Base-by-base conservation (phyloP, 1,140 invertebrate species). In the Calephelis nemesis region DNA sequence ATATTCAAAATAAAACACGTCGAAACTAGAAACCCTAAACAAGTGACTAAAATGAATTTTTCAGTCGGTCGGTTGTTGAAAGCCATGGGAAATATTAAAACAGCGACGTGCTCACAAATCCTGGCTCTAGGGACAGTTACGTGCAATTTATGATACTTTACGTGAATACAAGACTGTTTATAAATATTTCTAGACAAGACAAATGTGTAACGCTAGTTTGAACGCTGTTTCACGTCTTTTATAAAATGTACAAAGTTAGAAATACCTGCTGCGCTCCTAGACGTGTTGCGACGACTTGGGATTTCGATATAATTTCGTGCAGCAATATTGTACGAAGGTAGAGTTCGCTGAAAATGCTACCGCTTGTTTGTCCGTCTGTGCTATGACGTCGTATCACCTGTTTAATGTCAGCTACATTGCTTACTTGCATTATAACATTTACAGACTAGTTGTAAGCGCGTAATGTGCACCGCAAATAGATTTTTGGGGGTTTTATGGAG, bases 151-250 rank as follows among this genome's bases (percentile, higher is more conserved):
- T 60, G 54, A 30, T 60, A 40, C 54, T 60, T 60, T n/a, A 60
- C 39, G 54, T 60, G 54, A 60, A 60, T 60, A 60, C 54, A 40
- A 60, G 54, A 60, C 54, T 60, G 54, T 60, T 60, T 60, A 60
- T 60, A 60, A 60, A 60, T 40, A 60, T 60, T 60, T 60, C 54
- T 60, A 60, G 54, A 60, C 54, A 60, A 60, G 54, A 60, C 54
- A 60, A 60, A 60, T 60, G 30, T 60, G 39, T 60, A 39, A 40
- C 54, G 39, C 54, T 39, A 60, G 54, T 60, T 39, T 60, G 54
- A 40, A 40, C 54, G 54, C 30, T 60, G 54, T 60, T 60, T 60
- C 12, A 12, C 30, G 54, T 60, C 54, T 60, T 30, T 40, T 60
- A 40, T 30, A 40, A 60, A 60, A 60, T 60, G 54, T 58, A 58